Conservation (phyloP, 2,888 invertebrate species). For the Pantelozetes paolii region DNA sequence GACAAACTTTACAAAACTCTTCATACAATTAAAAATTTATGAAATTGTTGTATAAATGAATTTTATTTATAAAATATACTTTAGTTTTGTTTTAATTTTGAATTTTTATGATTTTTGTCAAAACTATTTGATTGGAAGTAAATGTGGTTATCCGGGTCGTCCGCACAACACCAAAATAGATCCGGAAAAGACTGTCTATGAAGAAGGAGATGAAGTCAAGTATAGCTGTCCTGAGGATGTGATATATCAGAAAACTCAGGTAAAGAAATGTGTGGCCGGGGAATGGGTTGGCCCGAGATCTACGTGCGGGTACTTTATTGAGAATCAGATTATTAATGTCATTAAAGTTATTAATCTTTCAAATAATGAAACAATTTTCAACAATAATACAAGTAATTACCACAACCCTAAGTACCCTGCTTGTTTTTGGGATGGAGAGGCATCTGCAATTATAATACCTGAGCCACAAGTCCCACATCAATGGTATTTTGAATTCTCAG, state of each 20-base stretch:
- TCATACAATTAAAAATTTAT: no score
- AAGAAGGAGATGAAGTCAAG: constrained; percentile 3
- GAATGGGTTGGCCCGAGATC: neutral
- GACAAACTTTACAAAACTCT: no score
- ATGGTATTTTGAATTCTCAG: neutral
- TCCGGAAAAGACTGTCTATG: constrained; percentile 7
- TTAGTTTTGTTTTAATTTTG: no score
- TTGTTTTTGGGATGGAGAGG: neutral
- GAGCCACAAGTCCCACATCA: neutral
- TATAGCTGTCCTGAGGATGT: constrained; percentile 9
- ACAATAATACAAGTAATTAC: neutral
- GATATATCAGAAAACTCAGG: constrained; percentile 12
- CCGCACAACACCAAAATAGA: constrained; percentile 25
- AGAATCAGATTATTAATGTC: neutral
- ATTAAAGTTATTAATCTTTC: constrained; percentile 12
- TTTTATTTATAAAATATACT: neutral
- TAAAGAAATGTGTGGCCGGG: constrained; percentile 13
- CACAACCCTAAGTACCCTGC: neutral
- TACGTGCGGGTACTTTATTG: constrained; percentile 20
- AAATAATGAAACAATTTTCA: neutral
- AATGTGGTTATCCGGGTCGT: constrained; percentile 25
- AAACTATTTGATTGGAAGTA: constrained; percentile 7
- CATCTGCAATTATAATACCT: neutral
- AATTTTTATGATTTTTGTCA: no score
- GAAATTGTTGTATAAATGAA: no score